These are phyloP conservation scores for Zaprionus taronus DNA, from an alignment of 1,140 invertebrate species.

Conservation along the genomic window DNA sequence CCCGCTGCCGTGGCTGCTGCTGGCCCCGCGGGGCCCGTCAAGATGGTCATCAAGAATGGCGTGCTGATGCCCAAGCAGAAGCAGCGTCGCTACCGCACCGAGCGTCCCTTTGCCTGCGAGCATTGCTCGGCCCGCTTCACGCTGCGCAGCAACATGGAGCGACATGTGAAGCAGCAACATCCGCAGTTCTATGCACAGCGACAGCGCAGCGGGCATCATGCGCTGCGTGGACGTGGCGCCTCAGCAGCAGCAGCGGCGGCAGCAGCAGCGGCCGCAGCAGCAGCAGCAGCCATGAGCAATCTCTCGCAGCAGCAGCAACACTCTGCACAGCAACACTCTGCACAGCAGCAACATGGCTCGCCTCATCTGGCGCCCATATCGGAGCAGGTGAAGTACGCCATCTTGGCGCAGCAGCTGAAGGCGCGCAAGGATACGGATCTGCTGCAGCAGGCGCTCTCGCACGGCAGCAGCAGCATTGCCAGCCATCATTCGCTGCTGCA, in stretches of 20 bases:
- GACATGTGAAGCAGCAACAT: slow-evolving; percentile 97
- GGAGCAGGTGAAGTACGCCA: slow-evolving; percentile 91
- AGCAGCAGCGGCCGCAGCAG: slow-evolving; percentile 40
- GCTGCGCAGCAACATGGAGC: slow-evolving; percentile 95
- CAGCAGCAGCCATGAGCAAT: slow-evolving; percentile 58
- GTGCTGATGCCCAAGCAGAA: slow-evolving; percentile 95
- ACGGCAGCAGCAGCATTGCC: slow-evolving; percentile 73
- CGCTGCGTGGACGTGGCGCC: slow-evolving; percentile 84
- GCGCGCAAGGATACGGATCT: slow-evolving; percentile 84
- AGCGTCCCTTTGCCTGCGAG: slow-evolving; percentile 94
- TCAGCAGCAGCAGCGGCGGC: slow-evolving; percentile 54
- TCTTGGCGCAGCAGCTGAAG: slow-evolving; percentile 91
- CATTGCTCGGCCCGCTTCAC: slow-evolving; percentile 95
- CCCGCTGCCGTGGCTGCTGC: slow-evolving; percentile 32
- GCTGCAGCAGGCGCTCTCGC: slow-evolving; percentile 83
- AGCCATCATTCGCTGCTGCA: slow-evolving; percentile 58
- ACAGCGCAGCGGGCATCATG: slow-evolving; percentile 85
- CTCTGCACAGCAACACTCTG: slow-evolving; percentile 5
- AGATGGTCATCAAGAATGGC: slow-evolving; percentile 96
- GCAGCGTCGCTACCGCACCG: slow-evolving; percentile 94
- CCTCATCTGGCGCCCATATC: slow-evolving; percentile 85
- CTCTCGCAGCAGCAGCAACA: slow-evolving; percentile 46
- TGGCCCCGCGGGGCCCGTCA: slow-evolving; percentile 86
- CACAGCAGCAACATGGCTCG: slow-evolving; percentile 13
- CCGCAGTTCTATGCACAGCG: slow-evolving; percentile 93